Percentiles rank a stretch among this genome's conserved stretches.
phyloP scores from a whole-genome alignment of 2,888 invertebrate genomes.

The Hirtodrosophila cameraria region DNA sequence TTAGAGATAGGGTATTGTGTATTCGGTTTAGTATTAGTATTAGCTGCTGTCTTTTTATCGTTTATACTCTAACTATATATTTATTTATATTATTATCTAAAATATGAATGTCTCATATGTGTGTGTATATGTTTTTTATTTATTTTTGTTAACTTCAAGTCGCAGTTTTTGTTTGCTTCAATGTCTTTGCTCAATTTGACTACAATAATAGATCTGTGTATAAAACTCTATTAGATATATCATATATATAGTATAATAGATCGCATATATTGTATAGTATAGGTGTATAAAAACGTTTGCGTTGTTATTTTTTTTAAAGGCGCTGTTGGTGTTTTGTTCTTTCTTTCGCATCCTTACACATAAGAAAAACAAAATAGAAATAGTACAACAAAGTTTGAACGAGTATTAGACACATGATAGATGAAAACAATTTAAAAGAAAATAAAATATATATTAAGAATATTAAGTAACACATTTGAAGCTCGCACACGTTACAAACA shows the following conservation, averaged over 20 bases:
- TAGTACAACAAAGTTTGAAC: slow-evolving; percentile 38
- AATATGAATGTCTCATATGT: slow-evolving; percentile 53
- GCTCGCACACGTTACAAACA: slow-evolving; percentile 48
- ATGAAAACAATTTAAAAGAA: slow-evolving; percentile 32
- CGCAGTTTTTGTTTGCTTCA: slow-evolving; percentile 18
- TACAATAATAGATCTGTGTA: slow-evolving; percentile 47
- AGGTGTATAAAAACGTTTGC: slow-evolving; percentile 45
- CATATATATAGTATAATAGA: slow-evolving; percentile 26
- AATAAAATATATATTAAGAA: slow-evolving; percentile 30
- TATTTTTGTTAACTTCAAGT: slow-evolving; percentile 56
- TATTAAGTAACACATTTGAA: slow-evolving; percentile 51
- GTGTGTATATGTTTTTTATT: slow-evolving; percentile 1
- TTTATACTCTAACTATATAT: slow-evolving; percentile 27
- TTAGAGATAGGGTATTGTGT: slow-evolving; percentile 2
- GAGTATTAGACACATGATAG: slow-evolving; percentile 44
- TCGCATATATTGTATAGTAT: slow-evolving; percentile 33
- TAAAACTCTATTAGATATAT: slow-evolving; percentile 28
- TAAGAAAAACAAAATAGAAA: slow-evolving; percentile 17
- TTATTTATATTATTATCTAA: slow-evolving; percentile 41
- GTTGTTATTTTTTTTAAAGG: slow-evolving; percentile 53
- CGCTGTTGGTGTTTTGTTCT: slow-evolving; percentile 66
- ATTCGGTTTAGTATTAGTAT: slow-evolving; percentile 10
- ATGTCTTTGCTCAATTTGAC: slow-evolving; percentile 39
- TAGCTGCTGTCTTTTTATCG: slow-evolving; percentile 3
- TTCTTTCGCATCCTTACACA: neutral